Conservation (phyloP, 2,797 vertebrate species). For the Odontamblyopus rebecca region DNA sequence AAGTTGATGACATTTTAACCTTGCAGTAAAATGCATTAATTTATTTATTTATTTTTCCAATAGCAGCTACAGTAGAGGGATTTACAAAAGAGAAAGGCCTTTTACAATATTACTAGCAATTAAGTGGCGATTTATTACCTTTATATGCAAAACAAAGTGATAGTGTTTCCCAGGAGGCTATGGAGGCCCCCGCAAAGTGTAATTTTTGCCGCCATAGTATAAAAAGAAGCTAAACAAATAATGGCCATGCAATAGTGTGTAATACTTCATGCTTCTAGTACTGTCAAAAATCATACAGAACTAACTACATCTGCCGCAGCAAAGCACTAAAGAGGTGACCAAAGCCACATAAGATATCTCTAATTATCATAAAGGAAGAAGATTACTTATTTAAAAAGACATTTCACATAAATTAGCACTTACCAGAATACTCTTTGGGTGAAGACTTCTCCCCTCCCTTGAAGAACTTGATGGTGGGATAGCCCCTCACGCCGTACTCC, state of each 20-base stretch:
- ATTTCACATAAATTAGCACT: conserved; percentile 26
- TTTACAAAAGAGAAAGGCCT: background rate
- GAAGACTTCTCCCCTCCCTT: conserved; percentile 87
- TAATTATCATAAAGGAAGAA: background rate
- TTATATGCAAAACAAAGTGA: too few species aligned
- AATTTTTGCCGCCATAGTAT: too few species aligned
- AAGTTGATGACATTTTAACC: conserved; percentile 3
- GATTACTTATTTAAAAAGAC: background rate
- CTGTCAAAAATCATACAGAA: too few species aligned
- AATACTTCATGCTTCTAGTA: too few species aligned
- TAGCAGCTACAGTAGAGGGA: background rate
- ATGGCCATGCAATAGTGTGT: too few species aligned
- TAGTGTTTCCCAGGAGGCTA: too few species aligned
- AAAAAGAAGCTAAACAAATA: too few species aligned
- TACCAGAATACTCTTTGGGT: conserved; percentile 94
- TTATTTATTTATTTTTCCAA: background rate
- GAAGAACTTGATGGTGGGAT: conserved; percentile 98
- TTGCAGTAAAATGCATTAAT: background rate
- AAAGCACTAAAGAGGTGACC: too few species aligned
- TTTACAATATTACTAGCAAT: background rate
- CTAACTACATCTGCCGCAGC: too few species aligned
- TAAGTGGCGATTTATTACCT: background rate
- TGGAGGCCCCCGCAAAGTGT: too few species aligned
- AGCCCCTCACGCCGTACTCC: conserved; percentile 90
- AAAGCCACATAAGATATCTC: too few species aligned